Evolutionary conservation across 1,140 invertebrate genomes (phyloP).

Genomic region (Zaprionus taronus): DNA sequence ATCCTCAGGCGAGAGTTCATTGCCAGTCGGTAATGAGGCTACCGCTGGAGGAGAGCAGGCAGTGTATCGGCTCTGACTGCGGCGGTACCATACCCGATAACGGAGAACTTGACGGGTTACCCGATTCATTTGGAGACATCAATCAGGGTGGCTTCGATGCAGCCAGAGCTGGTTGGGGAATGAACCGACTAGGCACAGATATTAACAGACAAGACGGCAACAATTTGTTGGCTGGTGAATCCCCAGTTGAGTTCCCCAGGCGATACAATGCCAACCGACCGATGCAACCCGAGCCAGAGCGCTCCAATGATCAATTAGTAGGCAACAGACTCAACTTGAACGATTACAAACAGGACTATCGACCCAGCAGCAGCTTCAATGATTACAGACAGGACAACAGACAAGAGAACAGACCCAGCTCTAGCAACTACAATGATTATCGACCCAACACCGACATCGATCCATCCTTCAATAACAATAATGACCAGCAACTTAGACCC

Average conservation of each 20-base stretch:
- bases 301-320: slow-evolving; percentile 42
- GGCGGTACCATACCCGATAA: slow-evolving; percentile 66
- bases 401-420: not conserved
- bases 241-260: slow-evolving; percentile 1
- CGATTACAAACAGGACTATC: not conserved
- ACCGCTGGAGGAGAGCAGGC: slow-evolving; percentile 57
- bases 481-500: slow-evolving; percentile 9
- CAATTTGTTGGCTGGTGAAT: not conserved
- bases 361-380: slow-evolving; percentile 14
- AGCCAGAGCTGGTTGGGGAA: not conserved
- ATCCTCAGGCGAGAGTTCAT: slow-evolving; percentile 56
- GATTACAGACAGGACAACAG: slow-evolving; percentile 30
- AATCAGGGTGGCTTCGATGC: slow-evolving; percentile 18
- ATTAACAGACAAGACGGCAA: slow-evolving; percentile 13
- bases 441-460: slow-evolving; percentile 1
- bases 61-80: slow-evolving; percentile 64
- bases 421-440: slow-evolving; percentile 4
- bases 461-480: not conserved
- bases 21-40: slow-evolving; percentile 55
- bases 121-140: slow-evolving; percentile 39
- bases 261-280: slow-evolving; percentile 25
- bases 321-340: slow-evolving; percentile 23
- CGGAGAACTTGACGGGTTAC: slow-evolving; percentile 49
- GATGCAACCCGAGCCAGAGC: slow-evolving; percentile 25
- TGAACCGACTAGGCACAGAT: not conserved